A percentile compares a stretch with the other conserved stretches of the same genome.
phyloP scores from a whole-genome alignment of 2,888 invertebrate genomes.

The Plebejus argus region DNA sequence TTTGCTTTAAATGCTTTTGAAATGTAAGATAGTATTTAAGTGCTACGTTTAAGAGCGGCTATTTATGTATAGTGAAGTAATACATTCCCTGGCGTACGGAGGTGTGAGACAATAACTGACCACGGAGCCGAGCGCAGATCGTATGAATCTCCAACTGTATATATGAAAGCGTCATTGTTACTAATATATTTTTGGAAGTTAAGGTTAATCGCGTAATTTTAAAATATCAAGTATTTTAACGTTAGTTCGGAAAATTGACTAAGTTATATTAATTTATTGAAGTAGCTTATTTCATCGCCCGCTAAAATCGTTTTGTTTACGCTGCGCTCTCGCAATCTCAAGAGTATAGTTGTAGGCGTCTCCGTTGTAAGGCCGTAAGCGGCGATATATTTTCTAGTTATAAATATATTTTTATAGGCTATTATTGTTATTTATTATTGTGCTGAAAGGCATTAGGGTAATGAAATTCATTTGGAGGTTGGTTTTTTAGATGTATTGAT shows the following conservation, averaged over 20 bases:
- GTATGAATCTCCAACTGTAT: slow-evolving; percentile 34
- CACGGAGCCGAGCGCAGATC: slow-evolving; percentile 33
- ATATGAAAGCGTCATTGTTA: slow-evolving; percentile 24
- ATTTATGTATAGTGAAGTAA: slow-evolving; percentile 17
- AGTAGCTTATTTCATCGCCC: slow-evolving; percentile 11
- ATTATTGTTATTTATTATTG: slow-evolving; percentile 58
- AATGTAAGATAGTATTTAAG: slow-evolving; percentile 13
- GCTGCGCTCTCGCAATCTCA: slow-evolving; percentile 41
- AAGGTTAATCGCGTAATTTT: background rate
- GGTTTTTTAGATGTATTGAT: slow-evolving; percentile 26
- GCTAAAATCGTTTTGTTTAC: slow-evolving; percentile 26
- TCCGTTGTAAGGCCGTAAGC: slow-evolving; percentile 20
- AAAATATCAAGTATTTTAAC: slow-evolving; percentile 17
- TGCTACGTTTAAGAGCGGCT: background rate
- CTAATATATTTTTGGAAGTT: slow-evolving; percentile 31
- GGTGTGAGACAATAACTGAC: slow-evolving; percentile 32
- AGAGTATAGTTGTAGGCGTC: slow-evolving; percentile 36
- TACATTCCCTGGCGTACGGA: slow-evolving; percentile 28
- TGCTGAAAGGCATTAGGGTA: slow-evolving; percentile 56
- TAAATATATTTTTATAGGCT: slow-evolving; percentile 74
- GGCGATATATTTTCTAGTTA: slow-evolving; percentile 48
- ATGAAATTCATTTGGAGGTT: slow-evolving; percentile 47
- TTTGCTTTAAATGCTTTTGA: slow-evolving; percentile 6
- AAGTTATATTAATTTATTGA: slow-evolving; percentile 29
- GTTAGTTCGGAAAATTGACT: slow-evolving; percentile 16